Evolutionary conservation across 2,888 invertebrate genomes (phyloP).

Genomic region (Hyposoter didymator): DNA sequence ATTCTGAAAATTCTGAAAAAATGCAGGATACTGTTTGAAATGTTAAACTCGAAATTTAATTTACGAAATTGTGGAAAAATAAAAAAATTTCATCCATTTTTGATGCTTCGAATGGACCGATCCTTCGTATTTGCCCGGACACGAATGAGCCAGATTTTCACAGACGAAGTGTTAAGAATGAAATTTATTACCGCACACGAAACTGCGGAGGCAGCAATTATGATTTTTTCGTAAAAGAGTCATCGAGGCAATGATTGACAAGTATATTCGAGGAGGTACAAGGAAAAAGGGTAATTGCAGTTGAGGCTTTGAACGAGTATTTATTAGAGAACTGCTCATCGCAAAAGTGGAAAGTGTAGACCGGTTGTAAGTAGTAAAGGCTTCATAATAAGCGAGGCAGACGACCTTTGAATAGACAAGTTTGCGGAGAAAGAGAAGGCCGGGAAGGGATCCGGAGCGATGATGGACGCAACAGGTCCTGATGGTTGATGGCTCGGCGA

Average conservation of each 20-base stretch:
- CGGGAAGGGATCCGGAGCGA: neutral
- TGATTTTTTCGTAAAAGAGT: neutral
- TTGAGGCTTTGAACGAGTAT: slow-evolving; percentile 8
- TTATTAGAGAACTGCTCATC: neutral
- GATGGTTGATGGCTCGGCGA: neutral
- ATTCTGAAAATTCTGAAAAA: no score
- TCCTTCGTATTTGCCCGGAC: no score
- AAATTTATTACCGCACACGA: no score
- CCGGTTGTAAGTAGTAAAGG: slow-evolving; percentile 12
- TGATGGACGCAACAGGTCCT: slow-evolving; percentile 41
- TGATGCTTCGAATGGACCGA: no score
- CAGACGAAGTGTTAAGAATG: no score
- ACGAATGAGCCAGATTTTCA: no score
- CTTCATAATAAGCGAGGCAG: neutral
- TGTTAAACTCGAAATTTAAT: no score
- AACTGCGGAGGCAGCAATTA: neutral
- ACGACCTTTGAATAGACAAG: slow-evolving; percentile 1
- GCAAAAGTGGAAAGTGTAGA: slow-evolving; percentile 4
- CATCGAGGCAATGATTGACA: neutral
- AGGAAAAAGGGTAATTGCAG: neutral
- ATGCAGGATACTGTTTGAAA: no score
- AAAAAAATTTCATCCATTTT: no score
- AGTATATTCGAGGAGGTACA: neutral
- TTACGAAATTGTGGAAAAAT: no score
- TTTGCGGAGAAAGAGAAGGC: neutral